Evolutionary conservation across 2,888 invertebrate species (phyloP).

Genomic region (Drosophila helvetica): DNA sequence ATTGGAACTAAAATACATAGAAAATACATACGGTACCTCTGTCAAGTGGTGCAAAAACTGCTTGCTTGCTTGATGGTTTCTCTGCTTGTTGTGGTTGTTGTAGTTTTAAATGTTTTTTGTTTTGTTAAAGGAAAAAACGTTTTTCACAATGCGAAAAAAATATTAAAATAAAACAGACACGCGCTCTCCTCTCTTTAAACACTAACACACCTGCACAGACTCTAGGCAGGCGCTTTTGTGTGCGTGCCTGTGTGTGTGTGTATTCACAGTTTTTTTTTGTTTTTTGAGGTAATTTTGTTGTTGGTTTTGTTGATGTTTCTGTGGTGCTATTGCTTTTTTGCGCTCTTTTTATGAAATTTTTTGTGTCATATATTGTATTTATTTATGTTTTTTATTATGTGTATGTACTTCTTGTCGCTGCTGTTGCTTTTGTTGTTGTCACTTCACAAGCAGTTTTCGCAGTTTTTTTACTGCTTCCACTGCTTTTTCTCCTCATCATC

Average conservation of each 20-base stretch:
- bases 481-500: conserved; percentile 52
- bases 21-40: conserved; percentile 57
- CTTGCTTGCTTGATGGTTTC: conserved; percentile 38
- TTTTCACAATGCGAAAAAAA: conserved; percentile 67
- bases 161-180: conserved; percentile 58
- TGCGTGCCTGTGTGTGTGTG: conserved; percentile 29
- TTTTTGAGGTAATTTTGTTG: conserved; percentile 48
- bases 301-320: conserved; percentile 30
- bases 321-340: conserved; percentile 28
- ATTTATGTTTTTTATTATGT: conserved; percentile 25
- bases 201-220: conserved; percentile 34
- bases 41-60: conserved; percentile 74
- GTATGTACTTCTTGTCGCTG: conserved; percentile 49
- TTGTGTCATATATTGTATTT: conserved; percentile 38
- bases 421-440: conserved; percentile 53
- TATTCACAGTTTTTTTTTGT: conserved; percentile 70
- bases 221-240: conserved; percentile 1
- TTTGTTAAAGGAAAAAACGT: conserved; percentile 22
- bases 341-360: conserved; percentile 30
- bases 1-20: conserved; percentile 50
- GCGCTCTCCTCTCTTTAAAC: conserved; percentile 24
- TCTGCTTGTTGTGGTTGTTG: conserved; percentile 26
- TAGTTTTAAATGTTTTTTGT: conserved; percentile 24
- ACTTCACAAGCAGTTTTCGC: conserved; percentile 73
- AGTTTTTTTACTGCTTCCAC: conserved; percentile 60